phyloP scores from a whole-genome alignment of 2,797 vertebrate species.

The Eulemur mongoz region DNA sequence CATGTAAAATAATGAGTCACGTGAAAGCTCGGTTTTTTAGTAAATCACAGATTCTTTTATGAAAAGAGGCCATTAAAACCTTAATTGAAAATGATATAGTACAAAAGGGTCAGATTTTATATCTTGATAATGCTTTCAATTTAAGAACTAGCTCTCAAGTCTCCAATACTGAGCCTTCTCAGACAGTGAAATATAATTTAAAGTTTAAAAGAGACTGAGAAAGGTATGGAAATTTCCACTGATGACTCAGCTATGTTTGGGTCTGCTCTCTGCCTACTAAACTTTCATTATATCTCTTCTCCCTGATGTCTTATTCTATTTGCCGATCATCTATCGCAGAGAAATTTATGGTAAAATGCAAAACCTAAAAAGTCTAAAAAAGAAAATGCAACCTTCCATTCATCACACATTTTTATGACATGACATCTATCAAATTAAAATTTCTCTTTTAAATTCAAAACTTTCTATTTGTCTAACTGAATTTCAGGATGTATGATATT shows the following conservation, averaged over 20 bases:
- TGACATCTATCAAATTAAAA: not conserved
- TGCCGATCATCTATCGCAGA: not conserved
- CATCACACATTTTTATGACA: not conserved
- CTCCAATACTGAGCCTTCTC: not conserved
- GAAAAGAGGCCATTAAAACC: constrained; percentile 11
- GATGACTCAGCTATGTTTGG: constrained; percentile 23
- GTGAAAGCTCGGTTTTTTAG: not conserved
- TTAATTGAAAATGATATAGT: not conserved
- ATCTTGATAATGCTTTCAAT: not conserved
- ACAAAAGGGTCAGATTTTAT: not conserved
- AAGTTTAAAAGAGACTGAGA: constrained; percentile 57
- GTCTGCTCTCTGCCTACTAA: not conserved
- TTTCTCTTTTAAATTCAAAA: constrained; percentile 43
- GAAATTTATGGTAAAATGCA: not conserved
- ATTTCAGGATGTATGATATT: not conserved
- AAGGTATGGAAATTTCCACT: constrained; percentile 40
- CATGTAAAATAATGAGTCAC: not conserved
- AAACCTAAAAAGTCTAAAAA: constrained; percentile 31
- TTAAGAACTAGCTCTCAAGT: constrained; percentile 31
- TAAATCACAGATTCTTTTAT: constrained; percentile 49
- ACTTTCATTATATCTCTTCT: constrained; percentile 29
- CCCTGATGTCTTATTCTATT: constrained; percentile 51
- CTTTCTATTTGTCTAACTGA: not conserved
- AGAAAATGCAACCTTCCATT: not conserved
- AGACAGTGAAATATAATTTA: constrained; percentile 59